phyloP scores from a whole-genome alignment of 2,888 invertebrate genomes.

The Scelioninae gen. 2 region DNA sequence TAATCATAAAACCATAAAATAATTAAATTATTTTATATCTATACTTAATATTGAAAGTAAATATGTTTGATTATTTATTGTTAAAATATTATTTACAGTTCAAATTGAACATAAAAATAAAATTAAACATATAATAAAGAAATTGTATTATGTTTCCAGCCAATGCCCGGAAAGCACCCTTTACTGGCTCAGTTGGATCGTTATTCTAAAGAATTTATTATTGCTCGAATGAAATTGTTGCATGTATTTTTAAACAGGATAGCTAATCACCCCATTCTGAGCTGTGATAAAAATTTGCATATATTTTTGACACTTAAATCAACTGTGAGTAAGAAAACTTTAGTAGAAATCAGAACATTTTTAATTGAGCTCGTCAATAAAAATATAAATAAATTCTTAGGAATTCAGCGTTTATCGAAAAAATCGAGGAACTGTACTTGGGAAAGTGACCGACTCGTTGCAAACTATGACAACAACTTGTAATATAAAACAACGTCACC shows the following conservation, averaged over 20 bases:
- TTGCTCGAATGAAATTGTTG: slow-evolving; percentile 80
- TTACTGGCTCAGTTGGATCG: slow-evolving; percentile 82
- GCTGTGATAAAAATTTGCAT: slow-evolving; percentile 80
- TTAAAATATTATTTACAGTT: not conserved
- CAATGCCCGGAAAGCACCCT: slow-evolving; percentile 83
- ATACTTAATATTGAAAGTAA: no score
- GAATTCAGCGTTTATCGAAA: slow-evolving; percentile 81
- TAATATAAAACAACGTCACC: slow-evolving; percentile 78
- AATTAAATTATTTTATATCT: no score
- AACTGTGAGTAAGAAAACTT: slow-evolving; percentile 77
- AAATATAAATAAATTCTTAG: slow-evolving; percentile 70
- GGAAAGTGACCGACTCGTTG: slow-evolving; percentile 78
- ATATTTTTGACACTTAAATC: slow-evolving; percentile 82
- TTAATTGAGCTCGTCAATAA: not conserved
- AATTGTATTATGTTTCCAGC: no score
- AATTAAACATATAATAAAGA: not conserved
- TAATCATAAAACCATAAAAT: no score
- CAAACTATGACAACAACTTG: slow-evolving; percentile 78
- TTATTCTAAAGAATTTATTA: slow-evolving; percentile 83
- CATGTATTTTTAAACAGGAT: slow-evolving; percentile 81
- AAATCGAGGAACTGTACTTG: slow-evolving; percentile 78
- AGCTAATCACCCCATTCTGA: slow-evolving; percentile 83
- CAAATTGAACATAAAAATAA: not conserved
- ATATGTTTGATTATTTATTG: no score
- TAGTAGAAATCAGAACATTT: no score